Conservation (phyloP, 1,140 invertebrate species). For the Sipha flava region DNA sequence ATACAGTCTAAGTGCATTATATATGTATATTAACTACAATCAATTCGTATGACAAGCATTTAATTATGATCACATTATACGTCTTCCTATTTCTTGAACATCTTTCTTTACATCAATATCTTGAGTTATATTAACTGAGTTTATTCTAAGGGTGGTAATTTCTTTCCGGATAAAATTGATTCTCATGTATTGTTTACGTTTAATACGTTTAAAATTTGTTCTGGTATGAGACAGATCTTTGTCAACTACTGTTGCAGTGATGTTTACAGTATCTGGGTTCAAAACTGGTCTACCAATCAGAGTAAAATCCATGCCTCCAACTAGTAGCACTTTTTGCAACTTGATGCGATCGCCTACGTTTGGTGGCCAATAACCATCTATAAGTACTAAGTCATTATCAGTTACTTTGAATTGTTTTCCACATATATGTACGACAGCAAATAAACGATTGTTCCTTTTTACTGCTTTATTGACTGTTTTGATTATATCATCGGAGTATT, state of each 20-base stretch:
- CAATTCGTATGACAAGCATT: not conserved
- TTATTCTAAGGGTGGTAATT: constrained; percentile 32
- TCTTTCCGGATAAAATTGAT: constrained; percentile 35
- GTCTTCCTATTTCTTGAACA: constrained; percentile 6
- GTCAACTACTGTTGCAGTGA: constrained; percentile 81
- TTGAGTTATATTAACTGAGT: constrained; percentile 10
- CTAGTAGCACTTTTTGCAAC: constrained; percentile 74
- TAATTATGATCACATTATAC: not conserved
- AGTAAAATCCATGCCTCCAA: constrained; percentile 77
- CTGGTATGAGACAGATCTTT: constrained; percentile 79
- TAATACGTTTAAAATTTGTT: constrained; percentile 44
- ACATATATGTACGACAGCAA: constrained; percentile 73
- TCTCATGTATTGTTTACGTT: constrained; percentile 38
- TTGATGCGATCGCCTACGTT: constrained; percentile 70
- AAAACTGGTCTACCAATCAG: constrained; percentile 73
- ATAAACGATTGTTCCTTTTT: constrained; percentile 59
- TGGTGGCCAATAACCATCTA: constrained; percentile 77
- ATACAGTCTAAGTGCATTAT: not conserved
- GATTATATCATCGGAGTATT: constrained; percentile 49
- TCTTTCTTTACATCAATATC: not conserved
- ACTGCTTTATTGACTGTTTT: constrained; percentile 37
- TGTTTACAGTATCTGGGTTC: constrained; percentile 59
- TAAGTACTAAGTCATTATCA: constrained; percentile 71
- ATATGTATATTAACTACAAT: not conserved
- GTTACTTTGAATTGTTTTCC: constrained; percentile 85